A percentile compares a stretch with the other conserved stretches of the same genome.
phyloP scores from a whole-genome alignment of 2,797 vertebrate species.

The Liasis olivaceus region DNA sequence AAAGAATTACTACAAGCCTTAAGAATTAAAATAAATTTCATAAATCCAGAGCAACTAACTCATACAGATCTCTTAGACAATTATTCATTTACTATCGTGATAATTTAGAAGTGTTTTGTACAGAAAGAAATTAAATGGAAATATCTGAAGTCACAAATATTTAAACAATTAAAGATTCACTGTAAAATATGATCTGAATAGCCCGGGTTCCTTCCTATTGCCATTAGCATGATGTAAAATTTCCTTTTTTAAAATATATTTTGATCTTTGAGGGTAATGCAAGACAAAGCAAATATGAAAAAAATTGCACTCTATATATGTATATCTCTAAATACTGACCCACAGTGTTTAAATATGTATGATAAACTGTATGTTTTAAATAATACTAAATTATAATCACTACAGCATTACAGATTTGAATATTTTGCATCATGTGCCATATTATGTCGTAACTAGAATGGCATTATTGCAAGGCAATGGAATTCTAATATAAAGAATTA shows the following conservation, averaged over 20 bases:
- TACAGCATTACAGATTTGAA: background rate
- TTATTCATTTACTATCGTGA: constrained; percentile 8
- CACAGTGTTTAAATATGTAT: background rate
- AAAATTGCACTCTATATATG: background rate
- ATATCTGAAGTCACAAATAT: background rate
- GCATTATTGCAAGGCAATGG: background rate
- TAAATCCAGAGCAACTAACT: background rate
- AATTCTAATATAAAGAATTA: background rate
- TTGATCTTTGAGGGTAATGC: background rate
- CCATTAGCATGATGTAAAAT: background rate
- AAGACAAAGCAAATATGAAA: background rate
- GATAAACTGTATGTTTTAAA: background rate
- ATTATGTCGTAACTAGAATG: background rate
- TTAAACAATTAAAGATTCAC: background rate
- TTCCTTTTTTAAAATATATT: background rate
- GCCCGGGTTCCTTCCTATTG: background rate
- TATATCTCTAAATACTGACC: background rate
- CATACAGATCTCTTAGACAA: background rate
- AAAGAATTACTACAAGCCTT: background rate
- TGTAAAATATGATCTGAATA: background rate
- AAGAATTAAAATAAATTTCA: constrained; percentile 8
- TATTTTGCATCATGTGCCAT: background rate
- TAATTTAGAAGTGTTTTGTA: background rate
- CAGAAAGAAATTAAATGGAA: background rate
- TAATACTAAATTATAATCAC: background rate